Base-by-base conservation (phyloP, 2,113 vertebrate species). In the Cololabis saira region DNA sequence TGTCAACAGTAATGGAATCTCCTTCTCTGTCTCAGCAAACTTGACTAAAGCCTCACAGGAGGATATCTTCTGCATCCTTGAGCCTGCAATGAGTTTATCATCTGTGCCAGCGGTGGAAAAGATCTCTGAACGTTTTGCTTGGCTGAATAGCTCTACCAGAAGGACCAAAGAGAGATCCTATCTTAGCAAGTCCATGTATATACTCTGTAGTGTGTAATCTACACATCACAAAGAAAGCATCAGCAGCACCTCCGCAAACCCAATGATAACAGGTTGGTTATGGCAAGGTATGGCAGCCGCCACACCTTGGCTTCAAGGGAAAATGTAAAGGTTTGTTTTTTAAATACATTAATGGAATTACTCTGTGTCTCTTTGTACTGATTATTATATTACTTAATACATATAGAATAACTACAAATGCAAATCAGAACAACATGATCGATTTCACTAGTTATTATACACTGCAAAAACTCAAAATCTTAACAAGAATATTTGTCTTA, bases 1-100 rank as follows among this genome's bases (percentile, higher is more conserved):
- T 85, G 89, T 90, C 83, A 91, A 90, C 87, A 87, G 79, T 51
- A 69, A 42, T 67, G 85, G 89, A 88, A 89, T 91, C 87, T 82
- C 61, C 60, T n/a, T 48, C 60, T 78, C 60, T 82, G 54, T 53
- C 78, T 86, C 72, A 74, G 71, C 71, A 80, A 55, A 81, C 71
- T 60, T 45, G 17, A 54, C 72, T 69, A 57, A 50, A 74, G 51
- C 54, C 61, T 42, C 68, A 68, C 49, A 81, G 72, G 74, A 71
- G 86, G 78, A 74, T 71, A 72, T 68, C 67, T 2, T 19, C 64
- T 65, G n/a, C 49, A 56, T 67, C 60, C 75, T 44, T 43, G 71
- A 80, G 63, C 54, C 62, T 0, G 30, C 70, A 47, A 55, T 53
- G 56, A 61, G 24, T 65, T 15, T 40, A 76, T 58, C 49, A 67